These are phyloP conservation scores for Plectropomus leopardus DNA, from an alignment of 2,113 vertebrate genomes.

Conservation along the genomic window DNA sequence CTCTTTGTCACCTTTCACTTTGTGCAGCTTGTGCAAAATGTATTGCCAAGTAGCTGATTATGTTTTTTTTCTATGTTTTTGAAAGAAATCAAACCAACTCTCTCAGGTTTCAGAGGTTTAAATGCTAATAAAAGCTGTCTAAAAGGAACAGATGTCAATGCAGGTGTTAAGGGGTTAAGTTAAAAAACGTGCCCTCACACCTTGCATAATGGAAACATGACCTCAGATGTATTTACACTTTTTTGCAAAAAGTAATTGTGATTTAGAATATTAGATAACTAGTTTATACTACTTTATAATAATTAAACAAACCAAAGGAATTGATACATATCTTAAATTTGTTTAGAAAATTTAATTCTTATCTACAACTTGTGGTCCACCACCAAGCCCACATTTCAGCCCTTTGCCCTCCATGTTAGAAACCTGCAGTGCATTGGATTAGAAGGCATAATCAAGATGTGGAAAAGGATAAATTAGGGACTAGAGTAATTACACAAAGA, in stretches of 20 bases:
- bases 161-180: too few species aligned
- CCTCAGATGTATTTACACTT: neutral
- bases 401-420: constrained; percentile 7
- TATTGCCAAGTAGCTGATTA: too few species aligned
- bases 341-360: neutral
- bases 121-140: too few species aligned
- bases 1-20: too few species aligned
- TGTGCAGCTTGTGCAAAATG: too few species aligned
- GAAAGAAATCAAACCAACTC: too few species aligned
- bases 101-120: too few species aligned
- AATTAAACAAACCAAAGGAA: neutral
- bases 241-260: neutral
- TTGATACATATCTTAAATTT: neutral
- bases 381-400: constrained; percentile 4
- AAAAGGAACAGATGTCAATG: too few species aligned
- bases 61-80: too few species aligned
- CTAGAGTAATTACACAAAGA: constrained; percentile 42
- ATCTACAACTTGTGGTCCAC: constrained; percentile 8
- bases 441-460: constrained; percentile 35
- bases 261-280: neutral
- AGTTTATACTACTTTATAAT: neutral
- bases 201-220: neutral
- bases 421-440: constrained; percentile 6
- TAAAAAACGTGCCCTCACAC: neutral
- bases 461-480: constrained; percentile 32